Evolutionary conservation across 2,797 vertebrate genomes (phyloP), one percentile per base, ranked within the genome.

Genomic region (Nannoperca australis): DNA sequence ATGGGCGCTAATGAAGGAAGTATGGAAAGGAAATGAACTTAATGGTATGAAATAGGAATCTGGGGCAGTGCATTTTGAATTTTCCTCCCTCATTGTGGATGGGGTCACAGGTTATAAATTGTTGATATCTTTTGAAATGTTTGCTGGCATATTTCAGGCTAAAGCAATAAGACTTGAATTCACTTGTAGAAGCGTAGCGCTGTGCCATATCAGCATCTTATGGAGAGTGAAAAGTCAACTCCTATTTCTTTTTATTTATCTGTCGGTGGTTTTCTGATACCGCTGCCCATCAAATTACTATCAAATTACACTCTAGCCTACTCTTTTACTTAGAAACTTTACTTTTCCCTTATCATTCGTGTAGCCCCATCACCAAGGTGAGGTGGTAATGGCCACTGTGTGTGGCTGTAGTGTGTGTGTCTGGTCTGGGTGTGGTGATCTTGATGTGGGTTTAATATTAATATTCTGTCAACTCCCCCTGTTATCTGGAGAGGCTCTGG

Each of bases 1-100:
- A 77, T 60, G 68, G 62, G 24, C 27, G 34, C 90, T 92, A 92
- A 92, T 91, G 89, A 91, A 81, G 86, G 85, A 69, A 81, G 82
- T 68, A 60, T 64, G 64, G 79, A 68, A 54, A 78, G 88, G 83
- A 89, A 85, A 85, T 82, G 2, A 76, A 81, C 72, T 34, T 85
- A 78, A 88, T 86, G 45, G 49, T 20, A 73, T 84, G 85, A 91
- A 86, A 84, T 66, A 65, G 73, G 85, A 89, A 84, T 83, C 53
- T 59, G 75, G 70, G 70, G n/a, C 55, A 20, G 1, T 0, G 47
- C 36, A 50, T 76, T 70, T 74, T 59, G 42, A 62, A 3, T 17
- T 6, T 13, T 38, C 36, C 14, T 58, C 7, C 7, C 22, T 81
- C 44, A 42, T 75, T 73, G 80, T 44, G 9, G 1, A 55, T 17